Evolutionary conservation across 2,113 vertebrate genomes (phyloP).

Genomic region (Trogon melanurus): DNA sequence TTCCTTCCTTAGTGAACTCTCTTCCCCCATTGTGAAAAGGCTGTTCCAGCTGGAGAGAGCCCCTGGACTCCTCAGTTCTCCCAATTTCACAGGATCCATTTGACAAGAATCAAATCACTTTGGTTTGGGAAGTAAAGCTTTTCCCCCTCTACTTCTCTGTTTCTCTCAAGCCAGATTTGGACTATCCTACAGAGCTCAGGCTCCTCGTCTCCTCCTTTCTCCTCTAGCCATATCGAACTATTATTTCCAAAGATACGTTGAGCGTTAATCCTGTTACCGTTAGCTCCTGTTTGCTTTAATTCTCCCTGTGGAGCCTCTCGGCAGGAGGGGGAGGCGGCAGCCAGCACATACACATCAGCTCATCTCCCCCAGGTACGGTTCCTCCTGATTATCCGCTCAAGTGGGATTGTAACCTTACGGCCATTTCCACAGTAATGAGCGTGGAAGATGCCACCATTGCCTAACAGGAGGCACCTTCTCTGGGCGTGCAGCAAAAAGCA

Average conservation of each 20-base stretch:
- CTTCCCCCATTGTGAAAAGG: not conserved
- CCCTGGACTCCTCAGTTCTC: not conserved
- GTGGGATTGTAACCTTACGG: slow-evolving; percentile 30
- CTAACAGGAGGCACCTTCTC: not conserved
- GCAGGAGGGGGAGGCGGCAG: not conserved
- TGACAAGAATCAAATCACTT: not conserved
- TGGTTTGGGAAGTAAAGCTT: not conserved
- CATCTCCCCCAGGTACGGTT: not conserved
- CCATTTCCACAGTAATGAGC: slow-evolving; percentile 67
- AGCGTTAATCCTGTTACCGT: not conserved
- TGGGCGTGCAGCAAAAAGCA: not conserved
- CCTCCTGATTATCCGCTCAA: slow-evolving; percentile 35
- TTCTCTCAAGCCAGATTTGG: not conserved
- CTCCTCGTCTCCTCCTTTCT: not conserved
- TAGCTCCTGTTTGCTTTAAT: not conserved
- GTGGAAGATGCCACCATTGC: slow-evolving; percentile 17
- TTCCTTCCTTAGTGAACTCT: not conserved
- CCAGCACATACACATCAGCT: not conserved
- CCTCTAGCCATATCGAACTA: not conserved
- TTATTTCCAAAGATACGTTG: not conserved
- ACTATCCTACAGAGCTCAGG: not conserved
- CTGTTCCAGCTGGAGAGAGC: not conserved
- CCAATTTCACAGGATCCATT: not conserved
- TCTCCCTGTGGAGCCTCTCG: not conserved
- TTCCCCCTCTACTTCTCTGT: not conserved